phyloP scores from a whole-genome alignment of 92 coral and sea anemone species.

The Galaxea fascicularis region DNA sequence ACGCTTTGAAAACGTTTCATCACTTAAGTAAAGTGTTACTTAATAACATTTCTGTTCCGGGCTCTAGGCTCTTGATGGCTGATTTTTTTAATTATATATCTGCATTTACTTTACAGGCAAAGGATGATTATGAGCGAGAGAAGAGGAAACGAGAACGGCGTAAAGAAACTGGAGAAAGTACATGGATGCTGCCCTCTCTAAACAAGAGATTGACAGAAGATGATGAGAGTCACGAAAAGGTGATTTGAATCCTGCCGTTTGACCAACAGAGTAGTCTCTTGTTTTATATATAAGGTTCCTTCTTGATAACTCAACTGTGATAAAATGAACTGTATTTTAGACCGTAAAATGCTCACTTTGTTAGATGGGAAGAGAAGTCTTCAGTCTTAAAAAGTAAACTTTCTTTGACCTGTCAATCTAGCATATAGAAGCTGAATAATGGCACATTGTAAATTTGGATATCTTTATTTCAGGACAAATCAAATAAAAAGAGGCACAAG shows the following conservation, averaged over 20 bases:
- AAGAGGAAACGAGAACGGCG: conserved; percentile 77
- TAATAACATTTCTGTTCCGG: too few species aligned
- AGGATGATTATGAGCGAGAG: conserved; percentile 86
- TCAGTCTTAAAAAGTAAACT: neutral
- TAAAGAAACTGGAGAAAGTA: conserved; percentile 86
- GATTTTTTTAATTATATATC: neutral
- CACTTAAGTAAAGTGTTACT: neutral
- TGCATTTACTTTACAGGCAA: conserved; percentile 62
- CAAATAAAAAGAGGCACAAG: conserved; percentile 82
- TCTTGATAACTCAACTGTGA: too few species aligned
- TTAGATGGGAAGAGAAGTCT: too few species aligned
- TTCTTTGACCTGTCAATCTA: too few species aligned
- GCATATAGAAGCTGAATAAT: too few species aligned
- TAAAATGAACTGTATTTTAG: too few species aligned
- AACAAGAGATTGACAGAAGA: conserved; percentile 73
- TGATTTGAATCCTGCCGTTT: neutral
- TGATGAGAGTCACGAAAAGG: conserved; percentile 48
- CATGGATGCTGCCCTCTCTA: conserved; percentile 96
- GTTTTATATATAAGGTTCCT: neutral
- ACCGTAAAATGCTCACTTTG: neutral
- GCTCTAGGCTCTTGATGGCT: too few species aligned
- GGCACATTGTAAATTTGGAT: too few species aligned
- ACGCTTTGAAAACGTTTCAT: neutral
- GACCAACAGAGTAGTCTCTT: neutral
- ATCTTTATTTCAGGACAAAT: conserved; percentile 37